Base-by-base conservation (phyloP, 2,888 invertebrate genomes). In the Acrocyrtus sp. region DNA sequence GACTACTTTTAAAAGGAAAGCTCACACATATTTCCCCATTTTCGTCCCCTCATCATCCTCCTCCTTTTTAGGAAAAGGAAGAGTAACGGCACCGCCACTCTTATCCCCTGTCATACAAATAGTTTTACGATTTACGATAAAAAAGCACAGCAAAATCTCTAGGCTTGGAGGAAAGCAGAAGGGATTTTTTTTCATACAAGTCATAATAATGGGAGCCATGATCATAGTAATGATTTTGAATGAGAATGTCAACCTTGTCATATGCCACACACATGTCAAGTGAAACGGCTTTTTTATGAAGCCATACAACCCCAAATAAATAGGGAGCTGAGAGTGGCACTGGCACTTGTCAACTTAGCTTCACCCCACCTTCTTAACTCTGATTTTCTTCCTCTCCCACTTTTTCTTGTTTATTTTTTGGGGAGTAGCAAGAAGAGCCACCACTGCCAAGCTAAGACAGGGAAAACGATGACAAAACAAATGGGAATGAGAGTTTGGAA, bases 141-240 rank as follows among this genome's bases (percentile, higher is more conserved):
- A 34, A 34, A 34, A 34, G 34, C 34, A 34, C 34, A 8, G 12
- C 6, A 34, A 34, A 34, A 34, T 8, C 6, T 34, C n/a, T n/a
- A n/a, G 34, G 34, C 34, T 34, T 5, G 12, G 5, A 12, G 34
- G 34, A 8, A 34, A 34, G 34, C 5, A 34, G 12, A 34, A 34
- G 34, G 19, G 41, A 21, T 41, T 56, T 56, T n/a, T n/a, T 41
- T 17, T 41, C 41, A 41, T 41, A 15, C 17, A 41, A 17, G 17
- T n/a, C 19, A 47, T 26, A 43, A 53, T 63, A 53, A 63, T 53
- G 53, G 63, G 15, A 53, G 21, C 53, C 63, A 62, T 53, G 45
- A 45, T 54, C 65, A 65, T 65, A 65, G 48, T 65, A 65, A 54
- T 65, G 65, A 65, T 65, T 65, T 65, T 65, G 54, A 65, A 65